These are phyloP conservation scores for Callimorpha dominula DNA, from an alignment of 2,888 invertebrate genomes.

Conservation along the genomic window DNA sequence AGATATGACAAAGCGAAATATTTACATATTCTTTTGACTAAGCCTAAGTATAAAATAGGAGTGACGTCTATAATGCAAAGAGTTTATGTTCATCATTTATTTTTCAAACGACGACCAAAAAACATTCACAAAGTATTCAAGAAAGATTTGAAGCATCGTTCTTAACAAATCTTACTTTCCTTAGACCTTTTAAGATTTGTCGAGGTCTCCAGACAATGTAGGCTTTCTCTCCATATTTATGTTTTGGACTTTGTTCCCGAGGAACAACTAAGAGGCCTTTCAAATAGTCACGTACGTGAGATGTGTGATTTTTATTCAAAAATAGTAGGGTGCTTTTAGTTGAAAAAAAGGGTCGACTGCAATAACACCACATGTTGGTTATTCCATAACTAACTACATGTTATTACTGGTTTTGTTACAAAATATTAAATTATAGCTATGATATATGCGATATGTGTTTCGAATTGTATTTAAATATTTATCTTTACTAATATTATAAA, in stretches of 20 bases:
- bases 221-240: constrained; percentile 15
- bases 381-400: not conserved
- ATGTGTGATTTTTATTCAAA: constrained; percentile 21
- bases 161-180: constrained; percentile 9
- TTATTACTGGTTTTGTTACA: not conserved
- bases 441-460: too few species aligned
- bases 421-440: not conserved
- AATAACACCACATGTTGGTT: not conserved
- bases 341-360: constrained; percentile 8
- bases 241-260: constrained; percentile 10
- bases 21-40: not conserved
- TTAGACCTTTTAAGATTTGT: constrained; percentile 16
- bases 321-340: not conserved
- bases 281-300: constrained; percentile 16
- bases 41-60: not conserved
- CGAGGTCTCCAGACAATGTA: constrained; percentile 10
- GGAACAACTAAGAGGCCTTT: constrained; percentile 16
- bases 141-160: not conserved
- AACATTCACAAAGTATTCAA: constrained; percentile 9
- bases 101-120: not conserved
- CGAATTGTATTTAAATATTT: too few species aligned
- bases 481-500: too few species aligned
- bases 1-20: not conserved
- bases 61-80: not conserved
- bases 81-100: not conserved